Conservation (phyloP, 2,797 vertebrate genomes). For the Xerus rutilus region DNA sequence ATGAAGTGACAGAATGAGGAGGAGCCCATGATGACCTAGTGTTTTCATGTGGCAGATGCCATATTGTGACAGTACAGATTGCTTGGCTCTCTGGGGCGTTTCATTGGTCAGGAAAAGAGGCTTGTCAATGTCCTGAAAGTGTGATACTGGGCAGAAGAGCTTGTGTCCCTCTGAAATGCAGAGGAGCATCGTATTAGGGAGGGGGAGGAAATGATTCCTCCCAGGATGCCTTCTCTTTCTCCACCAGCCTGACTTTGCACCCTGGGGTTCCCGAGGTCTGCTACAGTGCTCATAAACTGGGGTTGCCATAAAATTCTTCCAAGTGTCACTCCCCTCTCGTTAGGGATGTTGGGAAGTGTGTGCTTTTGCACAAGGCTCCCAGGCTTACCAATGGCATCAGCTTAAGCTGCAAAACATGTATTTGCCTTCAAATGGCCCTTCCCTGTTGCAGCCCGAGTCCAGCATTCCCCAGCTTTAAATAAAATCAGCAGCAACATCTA, state of each 20-base stretch:
- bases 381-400: background rate
- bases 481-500: slow-evolving; percentile 36
- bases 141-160: background rate
- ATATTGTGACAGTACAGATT: background rate
- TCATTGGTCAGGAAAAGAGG: slow-evolving; percentile 42
- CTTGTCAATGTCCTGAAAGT: background rate
- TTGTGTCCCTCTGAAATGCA: background rate
- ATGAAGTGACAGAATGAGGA: slow-evolving; percentile 59
- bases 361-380: slow-evolving; percentile 28
- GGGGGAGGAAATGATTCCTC: background rate
- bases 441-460: background rate
- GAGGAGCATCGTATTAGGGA: background rate
- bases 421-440: slow-evolving; percentile 51
- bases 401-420: slow-evolving; percentile 23
- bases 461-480: slow-evolving; percentile 62
- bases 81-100: background rate
- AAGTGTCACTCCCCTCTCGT: background rate
- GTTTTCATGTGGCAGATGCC: slow-evolving; percentile 45
- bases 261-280: background rate
- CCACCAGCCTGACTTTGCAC: background rate
- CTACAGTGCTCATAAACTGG: background rate
- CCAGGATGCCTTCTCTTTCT: background rate
- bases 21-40: background rate
- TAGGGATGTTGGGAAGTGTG: background rate
- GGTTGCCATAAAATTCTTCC: background rate